Base-by-base conservation (phyloP, 2,797 vertebrate species). In the Neostethus bicornis region DNA sequence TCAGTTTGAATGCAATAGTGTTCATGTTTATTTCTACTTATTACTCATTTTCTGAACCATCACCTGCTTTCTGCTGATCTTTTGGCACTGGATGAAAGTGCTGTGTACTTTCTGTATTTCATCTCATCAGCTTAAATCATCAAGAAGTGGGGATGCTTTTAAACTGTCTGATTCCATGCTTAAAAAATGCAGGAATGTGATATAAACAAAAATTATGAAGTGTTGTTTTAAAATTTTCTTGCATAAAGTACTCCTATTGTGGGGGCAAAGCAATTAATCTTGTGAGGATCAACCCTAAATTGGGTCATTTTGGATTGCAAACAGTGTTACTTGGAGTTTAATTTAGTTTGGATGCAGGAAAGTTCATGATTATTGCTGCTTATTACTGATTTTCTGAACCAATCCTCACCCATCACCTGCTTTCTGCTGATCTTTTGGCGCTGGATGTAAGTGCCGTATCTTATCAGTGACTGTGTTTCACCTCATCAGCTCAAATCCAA, bases 141-240 rank as follows among this genome's bases (percentile, higher is more conserved):
- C 31, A 26, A 20, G 19, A 45, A 44, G 17, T n/a, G 11, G n/a
- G 12, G 28, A 24, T 48, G n/a, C 7, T n/a, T n/a, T n/a, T n/a
- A n/a, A n/a, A n/a, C n/a, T n/a, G n/a, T n/a, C n/a, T n/a, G n/a
- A n/a, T n/a, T n/a, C n/a, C n/a, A n/a, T n/a, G n/a, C n/a, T n/a
- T n/a, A n/a, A n/a, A 3, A 17, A 51, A 48, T 21, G 12, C 20
- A 31, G 10, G 51, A 48, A 62, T 45, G 24, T n/a, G 19, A 21
- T 19, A 4, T 42, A 13, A 32, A 10, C 39, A 17, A 2, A 32
- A 1, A n/a, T n/a, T n/a, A n/a, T n/a, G n/a, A n/a, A n/a, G n/a
- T n/a, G n/a, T n/a, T n/a, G n/a, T n/a, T n/a, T n/a, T n/a, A n/a
- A n/a, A n/a, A n/a, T n/a, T n/a, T n/a, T n/a, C n/a, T n/a, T n/a